Evolutionary conservation across 2,888 invertebrate species (phyloP).

Genomic region (Tenthredo scrophulariae): DNA sequence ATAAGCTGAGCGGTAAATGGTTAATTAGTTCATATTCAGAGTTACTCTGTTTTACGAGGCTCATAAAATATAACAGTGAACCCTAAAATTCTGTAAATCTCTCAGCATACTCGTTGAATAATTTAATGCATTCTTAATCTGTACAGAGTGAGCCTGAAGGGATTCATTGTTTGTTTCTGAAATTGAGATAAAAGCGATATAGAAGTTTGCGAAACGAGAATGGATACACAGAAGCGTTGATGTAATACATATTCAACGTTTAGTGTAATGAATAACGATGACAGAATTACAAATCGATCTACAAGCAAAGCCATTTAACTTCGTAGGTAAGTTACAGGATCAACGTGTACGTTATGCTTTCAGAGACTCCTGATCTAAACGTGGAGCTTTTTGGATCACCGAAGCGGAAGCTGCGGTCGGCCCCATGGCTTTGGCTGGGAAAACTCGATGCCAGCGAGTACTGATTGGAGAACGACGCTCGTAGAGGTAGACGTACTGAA

Average conservation of each 20-base stretch:
- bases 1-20: constrained; percentile 3
- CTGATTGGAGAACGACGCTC: constrained; percentile 48
- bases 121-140: constrained; percentile 14
- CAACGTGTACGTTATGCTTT: constrained; percentile 23
- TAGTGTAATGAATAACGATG: constrained; percentile 30
- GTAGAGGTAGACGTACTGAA: constrained; percentile 24
- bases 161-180: constrained; percentile 11
- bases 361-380: constrained; percentile 42
- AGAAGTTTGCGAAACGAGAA: constrained; percentile 19
- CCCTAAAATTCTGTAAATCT: constrained; percentile 26
- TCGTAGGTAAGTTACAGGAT: constrained; percentile 26
- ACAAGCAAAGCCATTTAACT: constrained; percentile 35
- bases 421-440: constrained; percentile 44
- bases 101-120: constrained; percentile 10
- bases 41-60: not conserved
- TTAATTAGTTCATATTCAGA: constrained; percentile 17
- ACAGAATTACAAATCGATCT: constrained; percentile 35
- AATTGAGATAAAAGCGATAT: constrained; percentile 11
- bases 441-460: constrained; percentile 37
- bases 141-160: not conserved
- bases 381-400: constrained; percentile 36
- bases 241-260: constrained; percentile 1
- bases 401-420: constrained; percentile 45
- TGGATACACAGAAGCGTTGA: not conserved
- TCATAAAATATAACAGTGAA: not conserved